Evolutionary conservation across 2,113 vertebrate genomes (phyloP).

Genomic region (Gymnocephalus cernua): DNA sequence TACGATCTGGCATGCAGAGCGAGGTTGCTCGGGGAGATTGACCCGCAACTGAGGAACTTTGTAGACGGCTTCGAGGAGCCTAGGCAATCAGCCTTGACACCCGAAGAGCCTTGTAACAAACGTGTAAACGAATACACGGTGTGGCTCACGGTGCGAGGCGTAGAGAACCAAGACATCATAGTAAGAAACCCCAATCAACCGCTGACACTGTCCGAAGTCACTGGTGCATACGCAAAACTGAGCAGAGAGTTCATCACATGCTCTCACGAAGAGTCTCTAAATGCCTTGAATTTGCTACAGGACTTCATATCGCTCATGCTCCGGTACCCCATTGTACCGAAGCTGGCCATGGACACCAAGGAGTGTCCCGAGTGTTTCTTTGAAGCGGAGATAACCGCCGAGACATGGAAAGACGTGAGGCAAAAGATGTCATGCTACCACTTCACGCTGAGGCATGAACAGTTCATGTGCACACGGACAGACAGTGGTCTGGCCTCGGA

Average conservation of each 20-base stretch:
- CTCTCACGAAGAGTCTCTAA: background rate
- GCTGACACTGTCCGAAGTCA: background rate
- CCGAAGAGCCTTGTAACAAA: background rate
- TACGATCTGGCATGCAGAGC: background rate
- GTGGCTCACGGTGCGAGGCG: slow-evolving; percentile 3
- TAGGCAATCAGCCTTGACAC: background rate
- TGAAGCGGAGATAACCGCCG: background rate
- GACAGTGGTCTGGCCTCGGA: background rate
- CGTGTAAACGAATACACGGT: slow-evolving; percentile 2
- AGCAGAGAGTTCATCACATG: no score
- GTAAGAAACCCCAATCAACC: background rate
- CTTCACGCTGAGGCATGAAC: slow-evolving; percentile 18
- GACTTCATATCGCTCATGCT: slow-evolving; percentile 8
- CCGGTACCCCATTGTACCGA: background rate
- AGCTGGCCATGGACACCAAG: background rate
- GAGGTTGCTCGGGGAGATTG: background rate
- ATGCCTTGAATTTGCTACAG: background rate
- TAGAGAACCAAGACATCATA: background rate
- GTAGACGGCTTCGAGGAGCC: background rate
- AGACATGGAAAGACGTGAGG: background rate
- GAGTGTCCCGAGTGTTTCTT: slow-evolving; percentile 32
- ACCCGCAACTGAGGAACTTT: background rate
- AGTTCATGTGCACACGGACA: background rate
- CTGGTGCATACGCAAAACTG: background rate
- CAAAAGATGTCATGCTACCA: background rate